phyloP scores from a whole-genome alignment of 1,140 invertebrate species.

The Ericerus pela region DNA sequence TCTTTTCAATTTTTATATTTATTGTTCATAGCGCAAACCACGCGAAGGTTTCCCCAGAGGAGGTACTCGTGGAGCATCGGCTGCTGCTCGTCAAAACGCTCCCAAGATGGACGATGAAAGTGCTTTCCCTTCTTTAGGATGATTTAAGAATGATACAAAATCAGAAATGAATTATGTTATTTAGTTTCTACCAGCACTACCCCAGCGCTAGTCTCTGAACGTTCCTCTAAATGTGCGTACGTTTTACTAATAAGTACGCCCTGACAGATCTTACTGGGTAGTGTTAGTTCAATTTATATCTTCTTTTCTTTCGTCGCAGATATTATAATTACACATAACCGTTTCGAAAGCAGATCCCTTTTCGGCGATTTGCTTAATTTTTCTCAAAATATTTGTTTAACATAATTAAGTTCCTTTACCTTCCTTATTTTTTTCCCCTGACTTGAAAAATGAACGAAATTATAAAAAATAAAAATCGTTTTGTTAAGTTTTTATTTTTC shows the following conservation, averaged over 20 bases:
- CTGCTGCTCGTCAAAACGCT: constrained; percentile 39
- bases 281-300: not conserved
- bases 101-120: constrained; percentile 90
- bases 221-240: constrained; percentile 6
- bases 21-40: not conserved
- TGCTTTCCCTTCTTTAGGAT: constrained; percentile 83
- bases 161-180: not conserved
- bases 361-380: not conserved
- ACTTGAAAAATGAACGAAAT: not conserved
- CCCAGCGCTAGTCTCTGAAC: constrained; percentile 7
- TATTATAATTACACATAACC: not conserved
- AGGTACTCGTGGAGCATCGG: not conserved
- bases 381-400: not conserved
- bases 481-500: not conserved
- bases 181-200: constrained; percentile 8
- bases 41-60: not conserved
- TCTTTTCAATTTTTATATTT: no score
- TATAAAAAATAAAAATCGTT: constrained; percentile 7
- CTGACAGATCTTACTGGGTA: not conserved
- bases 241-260: no score
- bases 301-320: not conserved
- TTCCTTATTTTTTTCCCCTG: no score
- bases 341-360: not conserved
- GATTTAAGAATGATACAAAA: constrained; percentile 26
- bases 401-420: not conserved